phyloP scores from a whole-genome alignment of 2,797 vertebrate species.

The Miopithecus talapoin region DNA sequence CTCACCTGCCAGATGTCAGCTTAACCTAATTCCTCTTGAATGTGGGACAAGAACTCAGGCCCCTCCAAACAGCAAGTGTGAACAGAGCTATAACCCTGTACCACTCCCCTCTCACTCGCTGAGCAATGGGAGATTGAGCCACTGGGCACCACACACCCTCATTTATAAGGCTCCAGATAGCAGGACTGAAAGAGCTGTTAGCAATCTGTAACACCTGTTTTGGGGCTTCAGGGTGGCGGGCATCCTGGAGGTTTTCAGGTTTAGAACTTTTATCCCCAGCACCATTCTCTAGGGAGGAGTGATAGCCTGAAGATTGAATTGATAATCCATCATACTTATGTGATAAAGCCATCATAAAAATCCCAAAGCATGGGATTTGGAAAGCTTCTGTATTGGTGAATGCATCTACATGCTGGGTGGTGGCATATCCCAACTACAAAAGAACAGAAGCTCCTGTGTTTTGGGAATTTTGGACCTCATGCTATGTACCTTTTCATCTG shows the following conservation, averaged over 20 bases:
- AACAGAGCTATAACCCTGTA: neutral
- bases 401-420: accelerated
- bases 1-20: neutral
- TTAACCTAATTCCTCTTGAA: neutral
- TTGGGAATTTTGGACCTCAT: neutral
- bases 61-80: neutral
- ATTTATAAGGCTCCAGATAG: neutral
- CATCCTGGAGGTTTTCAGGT: neutral
- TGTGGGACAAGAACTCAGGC: neutral
- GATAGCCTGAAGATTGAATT: neutral
- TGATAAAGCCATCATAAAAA: neutral
- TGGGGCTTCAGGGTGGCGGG: neutral
- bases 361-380: neutral
- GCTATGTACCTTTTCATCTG: neutral
- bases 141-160: neutral
- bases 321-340: neutral
- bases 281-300: neutral
- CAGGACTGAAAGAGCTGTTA: neutral
- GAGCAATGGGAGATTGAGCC: neutral
- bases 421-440: neutral
- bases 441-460: neutral
- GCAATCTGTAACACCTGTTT: neutral
- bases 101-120: neutral
- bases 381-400: neutral
- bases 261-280: neutral